Evolutionary conservation across 2,797 vertebrate genomes (phyloP), one percentile per base, ranked within the genome.

Genomic region (Alca torda): DNA sequence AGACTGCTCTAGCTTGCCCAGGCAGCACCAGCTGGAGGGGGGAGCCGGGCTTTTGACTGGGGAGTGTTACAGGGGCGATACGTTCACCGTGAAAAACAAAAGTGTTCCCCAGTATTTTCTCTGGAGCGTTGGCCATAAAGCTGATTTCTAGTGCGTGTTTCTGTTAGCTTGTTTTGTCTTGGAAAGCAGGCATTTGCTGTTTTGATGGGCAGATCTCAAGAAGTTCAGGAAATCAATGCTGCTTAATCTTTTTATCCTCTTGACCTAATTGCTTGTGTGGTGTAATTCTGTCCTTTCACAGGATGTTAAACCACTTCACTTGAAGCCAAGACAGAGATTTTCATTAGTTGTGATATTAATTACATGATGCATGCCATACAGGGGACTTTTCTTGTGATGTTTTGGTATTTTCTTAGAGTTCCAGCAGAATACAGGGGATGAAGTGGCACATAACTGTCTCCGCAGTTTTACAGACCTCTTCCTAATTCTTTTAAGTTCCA

Each of bases 111-210:
- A 17, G 50, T 84, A 50, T 81, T 89, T 94, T 35, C 53, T 83
- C 77, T 80, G 64, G 16, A 67, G 39, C 11, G 0, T 41, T 75
- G 73, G 13, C 57, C 74, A 74, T 56, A 35, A 91, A 76, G 28
- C 80, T 82, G 60, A 67, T 84, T 96, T 81, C 53, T 79, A 69
- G 28, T 35, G 46, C 51, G 45, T 88, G 67, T 84, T 92, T 92
- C 89, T 94, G 3, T 89, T 86, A 93, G 39, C 45, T 81, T 91
- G 77, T 81, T 95, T 93, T n/a, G 7, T 89, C 73, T 76, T 86
- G 67, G 82, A 91, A 84, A 92, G 89, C 48, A 88, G 88, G 67
- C 59, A 50, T 78, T 87, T 84, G 31, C 69, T 87, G 59, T 85
- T 90, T 82, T 21, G 28, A 87, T 67, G 78, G 69, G 84, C 73